Base-by-base conservation (phyloP, 2,113 vertebrate species). In the Megaceryle torquata region DNA sequence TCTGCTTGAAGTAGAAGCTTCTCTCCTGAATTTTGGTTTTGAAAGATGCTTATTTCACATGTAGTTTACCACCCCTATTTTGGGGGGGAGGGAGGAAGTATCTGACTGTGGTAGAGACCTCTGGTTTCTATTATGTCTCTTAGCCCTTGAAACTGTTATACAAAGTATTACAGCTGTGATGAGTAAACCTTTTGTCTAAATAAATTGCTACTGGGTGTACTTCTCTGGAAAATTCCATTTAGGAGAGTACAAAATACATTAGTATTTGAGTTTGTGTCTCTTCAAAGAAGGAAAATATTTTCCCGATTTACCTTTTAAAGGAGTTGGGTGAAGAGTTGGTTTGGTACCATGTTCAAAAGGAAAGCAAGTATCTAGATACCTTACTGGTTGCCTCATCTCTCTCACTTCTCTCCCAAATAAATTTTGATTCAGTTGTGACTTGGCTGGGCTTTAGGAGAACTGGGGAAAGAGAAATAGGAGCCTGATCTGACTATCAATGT, bases 171-270 rank as follows among this genome's bases (percentile, higher is more conserved):
- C 15, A 53, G 37, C 48, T 93, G 71, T 44, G 39, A 64, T 65
- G 31, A 91, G 70, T 89, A 80, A 89, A 72, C 17, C 8, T 86
- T 81, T 46, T 84, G 65, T 68, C 26, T 53, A 76, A 96, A 68
- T 75, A 64, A 85, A 74, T 53, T 74, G 59, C 22, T 86, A 20
- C 22, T 72, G 79, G 29, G 44, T 79, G 48, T 72, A 85, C 19
- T 89, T 95, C 48, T 82, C 43, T 61, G 71, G 59, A 83, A 90
- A 92, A 69, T 57, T 90, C 22, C 26, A 24, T 13, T 80, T 75
- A 86, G 63, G 56, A 64, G 10, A 80, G 53, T 24, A 82, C 74
- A 29, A 89, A 83, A 82, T 79, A 48, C 6, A 37, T 37, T 37
- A 37, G 37, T 37, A 37, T 37, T 37, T 37, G 37, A 37, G 3